These are phyloP conservation scores for Lasioglossum albipes DNA, from an alignment of 1,140 invertebrate genomes.

Conservation along the genomic window DNA sequence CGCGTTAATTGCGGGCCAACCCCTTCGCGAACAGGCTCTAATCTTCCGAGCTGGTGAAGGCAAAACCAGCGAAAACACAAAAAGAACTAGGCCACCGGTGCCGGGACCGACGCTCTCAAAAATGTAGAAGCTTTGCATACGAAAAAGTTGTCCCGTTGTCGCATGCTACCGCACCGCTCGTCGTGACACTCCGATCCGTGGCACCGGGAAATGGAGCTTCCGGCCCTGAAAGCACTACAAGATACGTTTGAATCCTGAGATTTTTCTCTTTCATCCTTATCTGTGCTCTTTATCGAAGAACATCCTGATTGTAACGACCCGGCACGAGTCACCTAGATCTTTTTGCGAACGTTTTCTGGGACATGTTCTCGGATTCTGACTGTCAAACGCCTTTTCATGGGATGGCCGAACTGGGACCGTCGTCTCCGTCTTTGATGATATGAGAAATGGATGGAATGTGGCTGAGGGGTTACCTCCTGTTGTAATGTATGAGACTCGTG, in stretches of 20 bases:
- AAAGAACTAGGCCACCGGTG: conserved; percentile 34
- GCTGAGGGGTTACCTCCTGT: no score
- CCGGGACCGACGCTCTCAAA: conserved; percentile 3
- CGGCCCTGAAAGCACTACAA: background rate
- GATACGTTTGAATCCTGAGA: conserved; percentile 7
- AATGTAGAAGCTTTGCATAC: conserved; percentile 12
- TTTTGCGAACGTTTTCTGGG: no score
- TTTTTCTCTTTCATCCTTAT: conserved; percentile 11
- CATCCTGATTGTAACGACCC: no score
- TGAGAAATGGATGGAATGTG: no score
- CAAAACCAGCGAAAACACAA: conserved; percentile 17
- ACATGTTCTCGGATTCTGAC: no score
- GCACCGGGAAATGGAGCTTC: conserved; percentile 2
- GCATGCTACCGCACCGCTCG: background rate
- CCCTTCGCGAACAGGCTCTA: conserved; percentile 22
- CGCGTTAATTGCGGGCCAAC: conserved; percentile 34
- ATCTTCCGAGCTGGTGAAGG: conserved; percentile 26
- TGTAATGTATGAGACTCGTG: no score
- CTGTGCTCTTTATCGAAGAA: background rate
- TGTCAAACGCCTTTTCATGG: background rate
- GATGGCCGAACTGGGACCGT: background rate
- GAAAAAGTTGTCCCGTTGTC: conserved; percentile 12
- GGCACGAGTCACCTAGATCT: no score
- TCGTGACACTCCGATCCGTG: background rate
- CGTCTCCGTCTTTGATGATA: no score